Evolutionary conservation across 2,888 invertebrate species (phyloP).

Genomic region (Polydrusus pterygomalis): DNA sequence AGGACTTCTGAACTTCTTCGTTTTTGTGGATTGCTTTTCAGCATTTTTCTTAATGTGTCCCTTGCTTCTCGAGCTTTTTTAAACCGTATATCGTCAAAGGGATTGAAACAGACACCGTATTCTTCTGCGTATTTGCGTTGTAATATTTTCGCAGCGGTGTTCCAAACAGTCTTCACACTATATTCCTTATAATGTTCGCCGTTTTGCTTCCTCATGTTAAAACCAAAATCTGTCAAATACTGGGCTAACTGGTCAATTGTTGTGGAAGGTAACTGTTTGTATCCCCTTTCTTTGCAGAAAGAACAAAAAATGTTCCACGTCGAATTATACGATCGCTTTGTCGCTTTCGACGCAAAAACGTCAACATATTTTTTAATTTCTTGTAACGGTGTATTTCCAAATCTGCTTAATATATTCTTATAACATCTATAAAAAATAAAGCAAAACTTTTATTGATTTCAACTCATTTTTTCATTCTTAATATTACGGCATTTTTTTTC

Average conservation of each 20-base stretch:
- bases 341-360: not conserved
- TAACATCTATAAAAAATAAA: not conserved
- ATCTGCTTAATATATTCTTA: not conserved
- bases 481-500: too few relatives aligned
- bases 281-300: not conserved
- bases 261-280: not conserved
- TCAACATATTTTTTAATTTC: not conserved
- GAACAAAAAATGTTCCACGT: not conserved
- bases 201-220: constrained; percentile 9
- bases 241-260: not conserved
- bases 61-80: constrained; percentile 7
- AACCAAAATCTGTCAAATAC: not conserved
- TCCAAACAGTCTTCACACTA: not conserved
- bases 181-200: not conserved
- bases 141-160: not conserved
- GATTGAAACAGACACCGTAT: not conserved
- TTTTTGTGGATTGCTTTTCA: not conserved
- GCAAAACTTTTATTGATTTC: not conserved
- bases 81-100: not conserved
- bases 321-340: not conserved
- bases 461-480: not conserved
- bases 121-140: not conserved
- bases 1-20: not conserved
- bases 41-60: not conserved
- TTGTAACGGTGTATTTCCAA: not conserved